These are phyloP conservation scores for Drosophila prolongata DNA, from an alignment of 2,888 invertebrate genomes.

Conservation along the genomic window DNA sequence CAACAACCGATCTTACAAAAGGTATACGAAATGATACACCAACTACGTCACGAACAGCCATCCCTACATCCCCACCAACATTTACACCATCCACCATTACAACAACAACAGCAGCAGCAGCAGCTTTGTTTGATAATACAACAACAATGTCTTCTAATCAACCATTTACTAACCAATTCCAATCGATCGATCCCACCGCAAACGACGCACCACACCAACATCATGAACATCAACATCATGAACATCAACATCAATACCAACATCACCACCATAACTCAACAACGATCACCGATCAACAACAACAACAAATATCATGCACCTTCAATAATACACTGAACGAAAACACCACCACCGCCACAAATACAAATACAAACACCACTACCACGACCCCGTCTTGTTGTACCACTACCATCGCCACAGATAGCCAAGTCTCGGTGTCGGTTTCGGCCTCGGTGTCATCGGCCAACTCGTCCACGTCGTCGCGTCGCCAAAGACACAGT, in stretches of 20 bases:
- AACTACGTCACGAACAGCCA: neutral
- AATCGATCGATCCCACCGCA: conserved; percentile 64
- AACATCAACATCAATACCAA: conserved; percentile 30
- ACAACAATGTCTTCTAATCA: conserved; percentile 65
- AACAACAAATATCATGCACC: conserved; percentile 37
- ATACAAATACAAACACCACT: conserved; percentile 39
- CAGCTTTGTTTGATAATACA: conserved; percentile 48
- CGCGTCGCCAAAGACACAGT: conserved; percentile 96
- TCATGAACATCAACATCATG: conserved; percentile 1
- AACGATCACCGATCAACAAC: conserved; percentile 26
- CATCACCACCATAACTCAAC: conserved; percentile 28
- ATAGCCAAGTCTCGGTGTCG: conserved; percentile 79
- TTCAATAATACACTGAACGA: conserved; percentile 37
- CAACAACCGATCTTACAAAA: too few relatives aligned
- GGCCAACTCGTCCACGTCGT: conserved; percentile 84
- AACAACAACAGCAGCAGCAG: conserved; percentile 37
- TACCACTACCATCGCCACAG: conserved; percentile 81
- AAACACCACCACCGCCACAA: conserved; percentile 25
- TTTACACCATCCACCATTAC: conserved; percentile 8
- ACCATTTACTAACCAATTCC: conserved; percentile 73
- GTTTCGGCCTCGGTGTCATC: conserved; percentile 80
- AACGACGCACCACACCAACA: conserved; percentile 52
- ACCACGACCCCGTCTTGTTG: conserved; percentile 65
- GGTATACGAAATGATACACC: neutral
- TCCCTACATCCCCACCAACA: conserved; percentile 6